phyloP scores from a whole-genome alignment of 2,888 invertebrate species.

The Thereva nobilitata region DNA sequence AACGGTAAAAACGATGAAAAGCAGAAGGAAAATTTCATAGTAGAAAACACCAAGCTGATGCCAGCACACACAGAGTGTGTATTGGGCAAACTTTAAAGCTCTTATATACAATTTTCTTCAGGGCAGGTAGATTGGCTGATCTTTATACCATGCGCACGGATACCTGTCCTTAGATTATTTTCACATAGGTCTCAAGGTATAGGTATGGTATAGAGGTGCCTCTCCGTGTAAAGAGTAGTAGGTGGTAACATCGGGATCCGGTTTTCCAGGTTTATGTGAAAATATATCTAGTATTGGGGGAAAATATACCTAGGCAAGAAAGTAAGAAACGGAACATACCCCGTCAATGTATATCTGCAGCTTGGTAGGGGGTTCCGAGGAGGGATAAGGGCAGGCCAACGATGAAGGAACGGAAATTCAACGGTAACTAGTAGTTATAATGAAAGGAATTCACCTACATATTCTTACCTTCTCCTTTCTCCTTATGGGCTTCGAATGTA shows the following conservation, averaged over 20 bases:
- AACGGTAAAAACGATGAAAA: too few species aligned
- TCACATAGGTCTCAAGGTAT: slow-evolving; percentile 32
- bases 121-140: slow-evolving; percentile 42
- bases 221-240: slow-evolving; percentile 15
- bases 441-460: slow-evolving; percentile 16
- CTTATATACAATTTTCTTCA: slow-evolving; percentile 38
- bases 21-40: too few species aligned
- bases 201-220: too few species aligned
- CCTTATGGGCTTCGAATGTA: slow-evolving; percentile 5
- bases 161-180: slow-evolving; percentile 33
- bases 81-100: slow-evolving; percentile 40
- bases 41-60: too few species aligned
- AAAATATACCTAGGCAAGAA: too few species aligned
- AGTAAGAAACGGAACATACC: too few species aligned
- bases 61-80: slow-evolving; percentile 1
- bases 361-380: too few species aligned
- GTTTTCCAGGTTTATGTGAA: slow-evolving; percentile 14
- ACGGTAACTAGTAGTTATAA: slow-evolving; percentile 10
- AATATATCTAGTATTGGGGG: background rate
- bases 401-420: slow-evolving; percentile 6
- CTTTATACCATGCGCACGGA: slow-evolving; percentile 40
- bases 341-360: too few species aligned
- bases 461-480: slow-evolving; percentile 10
- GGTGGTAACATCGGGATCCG: slow-evolving; percentile 31
- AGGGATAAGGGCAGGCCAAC: background rate